Conservation (phyloP, 2,113 vertebrate species). For the Corynorhinus townsendii region DNA sequence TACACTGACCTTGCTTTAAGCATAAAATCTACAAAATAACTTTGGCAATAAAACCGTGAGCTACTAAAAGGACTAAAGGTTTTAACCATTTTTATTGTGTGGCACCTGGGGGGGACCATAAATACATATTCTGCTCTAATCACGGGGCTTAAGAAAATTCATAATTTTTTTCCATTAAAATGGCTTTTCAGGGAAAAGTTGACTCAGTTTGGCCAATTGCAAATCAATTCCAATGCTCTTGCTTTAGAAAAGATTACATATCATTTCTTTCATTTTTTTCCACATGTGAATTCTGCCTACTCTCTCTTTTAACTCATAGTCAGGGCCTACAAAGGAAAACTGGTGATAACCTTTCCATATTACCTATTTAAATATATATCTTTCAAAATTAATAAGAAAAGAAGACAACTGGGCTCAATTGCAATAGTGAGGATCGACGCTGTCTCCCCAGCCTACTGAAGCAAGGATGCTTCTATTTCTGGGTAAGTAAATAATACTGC, state of each 20-base stretch:
- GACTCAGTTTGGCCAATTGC: slow-evolving; percentile 30
- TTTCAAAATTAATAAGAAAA: slow-evolving; percentile 13
- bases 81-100: slow-evolving; percentile 82
- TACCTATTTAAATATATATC: slow-evolving; percentile 64
- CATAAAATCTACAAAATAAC: slow-evolving; percentile 88
- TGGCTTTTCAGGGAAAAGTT: slow-evolving; percentile 59
- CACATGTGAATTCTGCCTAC: neutral
- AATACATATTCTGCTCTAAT: slow-evolving; percentile 80
- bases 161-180: slow-evolving; percentile 76
- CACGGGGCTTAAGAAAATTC: slow-evolving; percentile 75
- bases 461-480: neutral
- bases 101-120: slow-evolving; percentile 75
- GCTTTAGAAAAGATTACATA: slow-evolving; percentile 51
- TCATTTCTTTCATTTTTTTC: slow-evolving; percentile 34
- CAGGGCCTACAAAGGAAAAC: neutral
- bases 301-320: slow-evolving; percentile 28
- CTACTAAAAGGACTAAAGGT: slow-evolving; percentile 85
- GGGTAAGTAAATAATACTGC: neutral
- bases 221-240: slow-evolving; percentile 8
- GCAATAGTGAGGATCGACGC: neutral
- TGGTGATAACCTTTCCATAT: slow-evolving; percentile 42
- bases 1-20: slow-evolving; percentile 85
- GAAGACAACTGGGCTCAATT: neutral
- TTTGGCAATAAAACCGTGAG: slow-evolving; percentile 83
- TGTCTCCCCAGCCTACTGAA: neutral